A percentile compares a stretch with the other conserved stretches of the same genome.
phyloP scores from a whole-genome alignment of 2,113 vertebrate genomes.

The Edolisoma coerulescens region DNA sequence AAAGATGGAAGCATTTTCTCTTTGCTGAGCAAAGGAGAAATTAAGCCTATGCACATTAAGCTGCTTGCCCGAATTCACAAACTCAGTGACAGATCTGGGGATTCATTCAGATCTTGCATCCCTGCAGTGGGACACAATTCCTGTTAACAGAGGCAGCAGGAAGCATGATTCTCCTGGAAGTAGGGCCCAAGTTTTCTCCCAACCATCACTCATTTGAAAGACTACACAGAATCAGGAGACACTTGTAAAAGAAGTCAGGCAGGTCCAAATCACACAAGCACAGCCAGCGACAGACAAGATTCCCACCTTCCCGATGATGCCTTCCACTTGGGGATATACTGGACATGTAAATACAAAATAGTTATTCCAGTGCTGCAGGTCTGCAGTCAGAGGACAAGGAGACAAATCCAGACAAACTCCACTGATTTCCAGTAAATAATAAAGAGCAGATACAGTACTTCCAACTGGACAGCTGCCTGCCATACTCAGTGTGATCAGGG shows the following conservation, averaged over 20 bases:
- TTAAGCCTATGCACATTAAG: background rate
- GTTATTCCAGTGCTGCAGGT: background rate
- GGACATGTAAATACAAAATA: background rate
- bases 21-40: background rate
- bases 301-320: background rate
- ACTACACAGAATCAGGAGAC: background rate
- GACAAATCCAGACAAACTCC: background rate
- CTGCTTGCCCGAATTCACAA: background rate
- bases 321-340: background rate
- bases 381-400: background rate
- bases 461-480: background rate
- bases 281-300: background rate
- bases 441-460: background rate
- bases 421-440: background rate
- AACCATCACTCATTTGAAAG: background rate
- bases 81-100: background rate
- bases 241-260: background rate
- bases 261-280: background rate
- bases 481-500: background rate
- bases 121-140: background rate
- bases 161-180: background rate
- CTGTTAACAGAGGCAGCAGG: background rate
- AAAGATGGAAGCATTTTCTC: background rate
- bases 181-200: background rate
- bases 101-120: background rate